Percentiles rank a stretch among this genome's conserved stretches.
Conservation (phyloP, 2,797 vertebrate species). For the Orientallactaga sibirica region DNA sequence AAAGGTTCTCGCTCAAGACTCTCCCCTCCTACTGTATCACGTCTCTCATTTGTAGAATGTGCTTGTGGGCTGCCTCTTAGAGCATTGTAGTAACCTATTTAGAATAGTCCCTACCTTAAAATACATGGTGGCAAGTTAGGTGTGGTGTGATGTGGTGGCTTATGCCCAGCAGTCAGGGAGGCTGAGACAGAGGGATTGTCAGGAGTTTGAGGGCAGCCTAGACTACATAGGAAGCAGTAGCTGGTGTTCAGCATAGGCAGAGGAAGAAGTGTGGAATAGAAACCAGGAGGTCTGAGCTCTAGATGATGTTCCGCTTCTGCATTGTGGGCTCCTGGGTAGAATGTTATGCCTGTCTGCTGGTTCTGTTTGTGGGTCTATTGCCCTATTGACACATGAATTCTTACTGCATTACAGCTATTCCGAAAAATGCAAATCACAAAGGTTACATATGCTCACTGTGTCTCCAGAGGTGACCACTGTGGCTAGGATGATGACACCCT, state of each 20-base stretch:
- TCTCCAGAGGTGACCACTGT: not conserved
- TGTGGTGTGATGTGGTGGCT: too few species aligned
- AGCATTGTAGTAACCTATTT: not conserved
- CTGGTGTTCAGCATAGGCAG: not conserved
- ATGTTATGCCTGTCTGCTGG: not conserved
- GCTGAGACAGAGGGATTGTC: not conserved
- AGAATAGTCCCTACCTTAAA: not conserved
- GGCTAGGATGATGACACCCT: not conserved
- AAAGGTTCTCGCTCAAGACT: too few species aligned
- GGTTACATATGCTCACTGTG: not conserved
- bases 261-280: not conserved
- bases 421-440: not conserved
- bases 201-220: not conserved
- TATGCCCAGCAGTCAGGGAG: too few species aligned
- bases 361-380: not conserved
- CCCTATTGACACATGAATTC: not conserved
- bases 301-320: not conserved
- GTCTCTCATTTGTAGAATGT: conserved; percentile 17
- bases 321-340: not conserved
- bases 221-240: not conserved
- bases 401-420: not conserved
- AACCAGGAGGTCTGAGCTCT: not conserved
- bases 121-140: not conserved
- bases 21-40: not conserved
- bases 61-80: not conserved